These are phyloP conservation scores for Aphaenogaster ashmeadi DNA, from an alignment of 1,140 invertebrate genomes.

Conservation along the genomic window DNA sequence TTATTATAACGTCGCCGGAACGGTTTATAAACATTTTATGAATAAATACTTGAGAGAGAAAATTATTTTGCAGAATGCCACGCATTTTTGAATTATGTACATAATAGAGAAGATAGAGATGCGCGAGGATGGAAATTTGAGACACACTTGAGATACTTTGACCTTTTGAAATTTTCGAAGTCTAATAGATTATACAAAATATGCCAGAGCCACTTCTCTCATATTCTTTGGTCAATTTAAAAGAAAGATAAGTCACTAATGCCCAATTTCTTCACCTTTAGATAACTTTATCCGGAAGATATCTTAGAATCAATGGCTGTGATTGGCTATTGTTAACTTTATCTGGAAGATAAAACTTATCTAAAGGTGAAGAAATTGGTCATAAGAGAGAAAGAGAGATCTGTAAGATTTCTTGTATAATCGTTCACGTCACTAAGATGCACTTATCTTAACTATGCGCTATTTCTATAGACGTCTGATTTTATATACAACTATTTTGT, in stretches of 20 bases:
- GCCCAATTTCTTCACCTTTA: too few species aligned
- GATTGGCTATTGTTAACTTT: too few species aligned
- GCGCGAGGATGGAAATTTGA: not conserved
- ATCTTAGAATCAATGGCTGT: too few species aligned
- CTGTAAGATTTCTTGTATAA: not conserved
- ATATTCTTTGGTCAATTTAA: not conserved
- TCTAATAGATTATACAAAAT: not conserved
- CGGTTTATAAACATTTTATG: not conserved
- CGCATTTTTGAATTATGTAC: not conserved
- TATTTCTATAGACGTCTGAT: not conserved
- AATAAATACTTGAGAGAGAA: constrained; percentile 9
- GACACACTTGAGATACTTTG: not conserved
- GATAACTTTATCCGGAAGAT: too few species aligned
- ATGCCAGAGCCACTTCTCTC: not conserved
- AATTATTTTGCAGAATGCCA: not conserved
- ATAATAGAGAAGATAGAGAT: not conserved
- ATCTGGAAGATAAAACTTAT: too few species aligned
- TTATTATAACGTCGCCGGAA: not conserved
- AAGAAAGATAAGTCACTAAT: not conserved
- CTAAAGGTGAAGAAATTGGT: too few species aligned
- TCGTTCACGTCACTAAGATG: not conserved
- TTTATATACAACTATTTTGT: not conserved
- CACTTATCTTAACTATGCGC: not conserved
- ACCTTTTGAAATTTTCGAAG: not conserved
- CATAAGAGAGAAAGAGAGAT: not conserved